Evolutionary conservation across 2,888 invertebrate species (phyloP).

Genomic region (Caenorhabditis wallacei): DNA sequence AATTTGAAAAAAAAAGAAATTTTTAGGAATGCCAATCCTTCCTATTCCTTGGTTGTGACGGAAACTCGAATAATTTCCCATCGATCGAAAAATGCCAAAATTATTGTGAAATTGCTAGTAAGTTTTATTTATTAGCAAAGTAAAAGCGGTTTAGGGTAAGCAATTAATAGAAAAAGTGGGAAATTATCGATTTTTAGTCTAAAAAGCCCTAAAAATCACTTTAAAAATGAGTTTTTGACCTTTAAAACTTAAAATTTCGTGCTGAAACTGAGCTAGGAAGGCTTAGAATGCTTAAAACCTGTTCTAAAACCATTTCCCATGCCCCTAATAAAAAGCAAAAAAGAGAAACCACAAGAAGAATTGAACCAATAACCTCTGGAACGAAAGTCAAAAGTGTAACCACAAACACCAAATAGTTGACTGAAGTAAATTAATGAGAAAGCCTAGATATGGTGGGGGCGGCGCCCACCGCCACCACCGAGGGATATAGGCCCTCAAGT

Average conservation of each 20-base stretch:
- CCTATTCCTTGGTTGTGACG: constrained; percentile 76
- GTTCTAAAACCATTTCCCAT: no score
- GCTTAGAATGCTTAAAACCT: no score
- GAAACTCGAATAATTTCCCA: constrained; percentile 78
- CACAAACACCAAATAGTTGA: background rate
- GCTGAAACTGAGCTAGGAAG: no score
- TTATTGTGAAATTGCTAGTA: constrained; percentile 75
- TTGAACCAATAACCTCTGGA: no score
- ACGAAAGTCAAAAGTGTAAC: background rate
- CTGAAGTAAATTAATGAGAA: background rate
- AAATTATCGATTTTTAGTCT: no score
- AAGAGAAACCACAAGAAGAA: no score
- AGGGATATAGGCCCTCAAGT: background rate
- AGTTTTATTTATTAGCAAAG: constrained; percentile 13
- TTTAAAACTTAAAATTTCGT: no score
- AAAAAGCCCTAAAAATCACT: no score
- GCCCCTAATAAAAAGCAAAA: no score
- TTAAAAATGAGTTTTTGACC: no score
- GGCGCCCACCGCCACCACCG: background rate
- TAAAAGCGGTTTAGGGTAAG: background rate
- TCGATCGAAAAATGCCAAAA: constrained; percentile 73
- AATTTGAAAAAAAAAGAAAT: no score
- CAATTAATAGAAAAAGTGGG: no score
- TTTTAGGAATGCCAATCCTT: constrained; percentile 73
- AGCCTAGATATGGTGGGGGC: background rate